Conservation (phyloP, 35 echinoderm and acorn worm species). For the Apostichopus parvimensis region DNA sequence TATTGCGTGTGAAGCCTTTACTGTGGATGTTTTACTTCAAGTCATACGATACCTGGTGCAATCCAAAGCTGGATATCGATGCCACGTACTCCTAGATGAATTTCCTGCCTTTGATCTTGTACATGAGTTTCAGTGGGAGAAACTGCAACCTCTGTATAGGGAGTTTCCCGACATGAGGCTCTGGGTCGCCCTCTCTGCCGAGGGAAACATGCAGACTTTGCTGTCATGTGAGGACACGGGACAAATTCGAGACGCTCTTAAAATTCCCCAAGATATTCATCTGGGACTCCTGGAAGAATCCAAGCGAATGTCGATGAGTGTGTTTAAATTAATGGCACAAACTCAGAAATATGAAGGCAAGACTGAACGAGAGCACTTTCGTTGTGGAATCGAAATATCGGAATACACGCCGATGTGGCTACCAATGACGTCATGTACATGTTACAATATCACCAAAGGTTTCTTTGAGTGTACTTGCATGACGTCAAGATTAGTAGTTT, state of each 20-base stretch:
- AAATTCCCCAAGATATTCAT: neutral
- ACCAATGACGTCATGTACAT: neutral
- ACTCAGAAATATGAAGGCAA: constrained; percentile 34
- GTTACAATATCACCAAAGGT: neutral
- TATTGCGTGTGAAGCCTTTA: constrained; percentile 5
- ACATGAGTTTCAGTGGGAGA: neutral
- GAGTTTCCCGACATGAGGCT: constrained; percentile 14
- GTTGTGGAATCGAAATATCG: constrained; percentile 23
- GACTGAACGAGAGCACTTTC: neutral
- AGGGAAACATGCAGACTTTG: constrained; percentile 27
- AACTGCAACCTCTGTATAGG: neutral
- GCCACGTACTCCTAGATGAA: constrained; percentile 20
- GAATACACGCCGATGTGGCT: constrained; percentile 33
- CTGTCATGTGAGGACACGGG: neutral
- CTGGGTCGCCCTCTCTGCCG: constrained; percentile 4
- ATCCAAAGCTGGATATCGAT: neutral
- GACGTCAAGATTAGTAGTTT: neutral
- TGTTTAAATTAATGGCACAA: constrained; percentile 16
- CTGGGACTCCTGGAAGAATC: constrained; percentile 22
- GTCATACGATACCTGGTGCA: neutral
- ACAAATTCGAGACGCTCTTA: neutral
- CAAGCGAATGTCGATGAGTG: constrained; percentile 5
- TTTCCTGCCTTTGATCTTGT: constrained; percentile 17
- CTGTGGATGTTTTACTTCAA: neutral
- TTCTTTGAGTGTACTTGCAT: constrained; percentile 32